Conservation (phyloP, 2,113 vertebrate species). For the Pavo muticus region DNA sequence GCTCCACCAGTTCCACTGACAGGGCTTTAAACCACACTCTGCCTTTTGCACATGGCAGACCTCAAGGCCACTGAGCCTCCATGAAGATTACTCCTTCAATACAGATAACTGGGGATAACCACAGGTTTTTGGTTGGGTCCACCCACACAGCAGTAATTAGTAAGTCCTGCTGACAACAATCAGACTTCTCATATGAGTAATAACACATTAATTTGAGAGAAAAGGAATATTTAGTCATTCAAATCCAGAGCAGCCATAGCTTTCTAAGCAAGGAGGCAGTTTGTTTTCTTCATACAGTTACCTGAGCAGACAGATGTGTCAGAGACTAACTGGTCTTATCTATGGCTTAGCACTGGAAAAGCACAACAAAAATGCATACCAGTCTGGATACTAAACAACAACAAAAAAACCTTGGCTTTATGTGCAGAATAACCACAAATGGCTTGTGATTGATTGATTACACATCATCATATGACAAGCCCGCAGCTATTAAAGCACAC, state of each 20-base stretch:
- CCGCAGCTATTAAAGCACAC: conserved; percentile 4
- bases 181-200: conserved; percentile 12
- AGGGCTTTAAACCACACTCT: not conserved
- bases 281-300: not conserved
- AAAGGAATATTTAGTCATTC: conserved; percentile 10
- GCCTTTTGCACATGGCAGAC: not conserved
- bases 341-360: not conserved
- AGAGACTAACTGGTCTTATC: conserved; percentile 14
- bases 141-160: conserved; percentile 4
- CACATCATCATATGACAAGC: not conserved
- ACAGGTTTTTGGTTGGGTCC: not conserved
- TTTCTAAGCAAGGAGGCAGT: conserved; percentile 28
- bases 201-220: conserved; percentile 4
- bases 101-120: not conserved
- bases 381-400: not conserved
- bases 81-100: not conserved
- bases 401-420: conserved; percentile 19
- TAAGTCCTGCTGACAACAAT: not conserved
- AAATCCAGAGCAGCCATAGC: not conserved
- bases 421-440: conserved; percentile 24
- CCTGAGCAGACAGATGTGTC: conserved; percentile 10
- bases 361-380: not conserved
- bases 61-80: not conserved
- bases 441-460: not conserved
- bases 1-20: not conserved